Evolutionary conservation across 2,797 vertebrate species (phyloP).

Genomic region (Cossypha heuglini): DNA sequence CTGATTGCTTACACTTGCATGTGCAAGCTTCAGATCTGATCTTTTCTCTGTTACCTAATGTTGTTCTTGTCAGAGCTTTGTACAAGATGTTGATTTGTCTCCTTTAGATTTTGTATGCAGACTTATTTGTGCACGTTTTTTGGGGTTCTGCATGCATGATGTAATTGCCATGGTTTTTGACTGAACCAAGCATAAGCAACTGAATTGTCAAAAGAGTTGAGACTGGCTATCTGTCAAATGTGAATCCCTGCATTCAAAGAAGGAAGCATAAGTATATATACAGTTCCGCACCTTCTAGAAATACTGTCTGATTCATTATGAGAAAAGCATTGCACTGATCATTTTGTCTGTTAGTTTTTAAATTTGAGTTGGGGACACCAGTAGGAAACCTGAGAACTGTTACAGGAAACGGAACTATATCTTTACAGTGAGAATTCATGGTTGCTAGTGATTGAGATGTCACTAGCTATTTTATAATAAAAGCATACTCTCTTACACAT

Average conservation of each 20-base stretch:
- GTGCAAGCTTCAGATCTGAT: background rate
- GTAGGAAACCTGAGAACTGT: background rate
- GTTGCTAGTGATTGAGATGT: background rate
- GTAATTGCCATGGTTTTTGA: background rate
- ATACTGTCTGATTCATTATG: background rate
- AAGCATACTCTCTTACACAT: background rate
- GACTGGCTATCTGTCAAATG: background rate
- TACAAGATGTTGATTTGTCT: background rate
- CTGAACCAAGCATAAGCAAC: background rate
- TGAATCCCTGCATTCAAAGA: background rate
- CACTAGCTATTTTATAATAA: background rate
- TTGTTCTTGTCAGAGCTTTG: background rate
- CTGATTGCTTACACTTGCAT: rapidly evolving
- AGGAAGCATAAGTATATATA: background rate
- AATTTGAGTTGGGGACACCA: background rate
- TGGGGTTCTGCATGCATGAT: background rate
- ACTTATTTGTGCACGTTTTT: background rate
- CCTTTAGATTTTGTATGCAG: background rate
- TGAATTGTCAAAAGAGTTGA: background rate
- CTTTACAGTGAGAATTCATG: background rate
- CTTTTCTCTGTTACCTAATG: background rate
- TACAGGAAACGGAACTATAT: background rate
- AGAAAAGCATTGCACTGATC: background rate
- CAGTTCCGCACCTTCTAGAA: background rate
- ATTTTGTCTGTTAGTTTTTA: background rate